These are phyloP conservation scores for Strix aluco DNA, from an alignment of 2,113 vertebrate species.

Conservation along the genomic window DNA sequence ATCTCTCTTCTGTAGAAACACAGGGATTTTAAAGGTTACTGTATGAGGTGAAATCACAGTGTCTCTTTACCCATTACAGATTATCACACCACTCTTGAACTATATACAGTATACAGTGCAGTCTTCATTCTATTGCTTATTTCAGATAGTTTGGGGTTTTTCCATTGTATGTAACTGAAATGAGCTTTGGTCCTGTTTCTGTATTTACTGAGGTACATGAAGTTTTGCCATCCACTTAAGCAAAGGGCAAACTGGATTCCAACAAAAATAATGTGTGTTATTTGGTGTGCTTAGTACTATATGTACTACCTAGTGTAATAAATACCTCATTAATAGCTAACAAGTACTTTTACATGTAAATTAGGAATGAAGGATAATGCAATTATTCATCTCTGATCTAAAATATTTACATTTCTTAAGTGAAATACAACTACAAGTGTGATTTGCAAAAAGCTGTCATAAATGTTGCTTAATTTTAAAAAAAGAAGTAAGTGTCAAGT, in stretches of 20 bases:
- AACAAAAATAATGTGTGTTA: background rate
- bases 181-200: background rate
- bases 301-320: background rate
- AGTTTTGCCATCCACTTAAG: background rate
- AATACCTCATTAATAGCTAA: background rate
- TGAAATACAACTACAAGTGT: background rate
- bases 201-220: background rate
- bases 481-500: background rate
- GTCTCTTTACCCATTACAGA: background rate
- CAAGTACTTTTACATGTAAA: background rate
- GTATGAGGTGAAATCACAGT: background rate
- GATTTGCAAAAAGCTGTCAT: background rate
- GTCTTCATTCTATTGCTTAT: background rate
- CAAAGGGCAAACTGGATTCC: background rate
- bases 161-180: background rate
- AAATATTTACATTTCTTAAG: slow-evolving; percentile 25
- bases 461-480: background rate
- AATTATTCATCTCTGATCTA: background rate
- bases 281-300: background rate
- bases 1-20: background rate
- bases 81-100: background rate
- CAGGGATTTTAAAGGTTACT: slow-evolving; percentile 3
- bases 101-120: background rate
- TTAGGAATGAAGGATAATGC: slow-evolving; percentile 5
- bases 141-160: background rate